These are phyloP conservation scores for Anniella stebbinsi DNA, from an alignment of 2,797 vertebrate genomes.

Conservation along the genomic window DNA sequence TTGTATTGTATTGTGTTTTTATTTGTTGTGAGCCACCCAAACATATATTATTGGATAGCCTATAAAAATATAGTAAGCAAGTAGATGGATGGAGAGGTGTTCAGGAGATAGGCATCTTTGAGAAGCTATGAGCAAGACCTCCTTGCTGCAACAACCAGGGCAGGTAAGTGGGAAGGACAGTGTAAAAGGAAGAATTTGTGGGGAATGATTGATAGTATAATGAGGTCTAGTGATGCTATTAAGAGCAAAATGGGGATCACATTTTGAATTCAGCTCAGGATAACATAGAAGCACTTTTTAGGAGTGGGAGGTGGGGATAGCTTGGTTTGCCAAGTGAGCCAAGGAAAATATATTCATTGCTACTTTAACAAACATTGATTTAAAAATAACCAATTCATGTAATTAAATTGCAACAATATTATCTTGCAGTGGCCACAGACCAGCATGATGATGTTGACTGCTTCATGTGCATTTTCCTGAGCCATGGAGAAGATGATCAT, in stretches of 20 bases:
- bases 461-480: constrained; percentile 93
- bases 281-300: no score
- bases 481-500: constrained; percentile 89
- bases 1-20: neutral
- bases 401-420: neutral
- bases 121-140: neutral
- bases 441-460: constrained; percentile 89
- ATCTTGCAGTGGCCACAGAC: constrained; percentile 79
- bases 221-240: neutral
- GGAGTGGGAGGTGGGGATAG: no score
- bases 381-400: neutral
- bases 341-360: neutral
- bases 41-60: no score
- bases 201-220: neutral
- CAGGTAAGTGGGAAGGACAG: neutral
- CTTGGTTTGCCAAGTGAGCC: neutral
- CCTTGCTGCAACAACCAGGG: neutral
- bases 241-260: neutral
- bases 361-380: neutral
- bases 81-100: no score
- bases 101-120: no score
- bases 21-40: no score
- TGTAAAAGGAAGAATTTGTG: neutral
- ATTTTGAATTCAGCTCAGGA: neutral
- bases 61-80: no score